Evolutionary conservation across 2,797 vertebrate genomes (phyloP), one percentile per base, ranked within the genome.

Genomic region (Holocentrus rufus): DNA sequence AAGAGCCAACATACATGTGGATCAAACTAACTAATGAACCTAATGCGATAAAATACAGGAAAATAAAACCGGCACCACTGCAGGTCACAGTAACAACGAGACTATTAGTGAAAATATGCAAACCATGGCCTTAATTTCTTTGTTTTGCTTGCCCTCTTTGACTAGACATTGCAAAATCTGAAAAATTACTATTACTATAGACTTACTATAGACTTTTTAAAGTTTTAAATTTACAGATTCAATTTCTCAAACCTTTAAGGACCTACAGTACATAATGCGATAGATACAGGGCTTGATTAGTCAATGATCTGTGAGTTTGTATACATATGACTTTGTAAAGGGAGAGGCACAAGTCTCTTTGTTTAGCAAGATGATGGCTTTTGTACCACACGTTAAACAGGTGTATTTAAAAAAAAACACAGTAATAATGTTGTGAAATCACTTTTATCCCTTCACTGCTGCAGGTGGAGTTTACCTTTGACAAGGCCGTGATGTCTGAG

Each of bases 401-500:
- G 14, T 17, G 42, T 3, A 11, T 44, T 7, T 14, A 17, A 13
- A 17, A 17, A 46, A 2, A 27, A 2, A 27, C 2, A 53, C 1
- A 4, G 50, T 53, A 53, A 25, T 36, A 34, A 20, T 3, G 1
- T 20, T 52, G 31, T 60, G 1, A 54, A 58, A 25, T 66, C 13
- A 17, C 2, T 4, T 62, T n/a, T 10, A 2, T 20, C 58, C 25
- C 44, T 27, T 46, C 9, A 18, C 46, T 18, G 15, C 3, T 14
- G 13, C 86, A 95, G 94, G 96, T 98, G 85, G 96, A 95, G 34
- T 98, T 97, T 67, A 97, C 96, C 76, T 98, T 97, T 0, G 96
- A 97, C 86, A 93, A 94, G 8, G 85, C 80, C 0, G 95, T 97
- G 76, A 93, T 97, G 91, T 77, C 87, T 0, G 83, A 91, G 0